Conservation (phyloP, 2,797 vertebrate species). For the Neosilurus mollespiculum region DNA sequence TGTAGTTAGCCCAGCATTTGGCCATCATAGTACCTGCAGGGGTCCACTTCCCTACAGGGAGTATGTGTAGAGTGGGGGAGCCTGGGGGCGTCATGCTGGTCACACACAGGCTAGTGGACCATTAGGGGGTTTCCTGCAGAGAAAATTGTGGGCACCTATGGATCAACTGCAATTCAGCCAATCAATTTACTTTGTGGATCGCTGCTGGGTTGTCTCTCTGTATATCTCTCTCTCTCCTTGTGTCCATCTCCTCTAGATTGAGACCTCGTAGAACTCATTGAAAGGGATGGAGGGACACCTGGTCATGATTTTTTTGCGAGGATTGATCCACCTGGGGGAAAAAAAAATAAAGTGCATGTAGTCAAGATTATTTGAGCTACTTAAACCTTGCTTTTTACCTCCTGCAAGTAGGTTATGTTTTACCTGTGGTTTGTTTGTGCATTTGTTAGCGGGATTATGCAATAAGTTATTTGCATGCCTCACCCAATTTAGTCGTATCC, state of each 20-base stretch:
- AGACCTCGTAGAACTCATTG: conserved; percentile 62
- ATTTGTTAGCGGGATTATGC: too few species aligned
- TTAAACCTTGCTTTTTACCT: too few species aligned
- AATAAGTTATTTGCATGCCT: too few species aligned
- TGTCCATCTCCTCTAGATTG: conserved; percentile 30
- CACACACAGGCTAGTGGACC: conserved; percentile 40
- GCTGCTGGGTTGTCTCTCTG: conserved; percentile 53
- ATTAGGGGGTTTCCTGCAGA: conserved; percentile 53
- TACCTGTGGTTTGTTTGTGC: too few species aligned
- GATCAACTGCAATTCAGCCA: conserved; percentile 63
- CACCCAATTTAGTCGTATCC: too few species aligned
- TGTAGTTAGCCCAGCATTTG: conserved; percentile 23
- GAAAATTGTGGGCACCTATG: conserved; percentile 61
- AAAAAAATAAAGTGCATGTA: background rate
- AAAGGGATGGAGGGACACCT: conserved; percentile 20
- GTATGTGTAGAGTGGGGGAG: conserved; percentile 27
- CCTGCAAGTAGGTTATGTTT: too few species aligned
- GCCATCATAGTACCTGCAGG: background rate
- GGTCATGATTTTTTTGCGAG: conserved; percentile 9
- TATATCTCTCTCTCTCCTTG: conserved; percentile 17
- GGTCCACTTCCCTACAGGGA: conserved; percentile 1
- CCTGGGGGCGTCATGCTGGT: conserved; percentile 33
- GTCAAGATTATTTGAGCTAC: background rate
- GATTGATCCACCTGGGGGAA: background rate
- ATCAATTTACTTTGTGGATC: conserved; percentile 71